These are phyloP conservation scores for Oenanthe melanoleuca DNA, from an alignment of 2,113 vertebrate genomes.

Conservation along the genomic window DNA sequence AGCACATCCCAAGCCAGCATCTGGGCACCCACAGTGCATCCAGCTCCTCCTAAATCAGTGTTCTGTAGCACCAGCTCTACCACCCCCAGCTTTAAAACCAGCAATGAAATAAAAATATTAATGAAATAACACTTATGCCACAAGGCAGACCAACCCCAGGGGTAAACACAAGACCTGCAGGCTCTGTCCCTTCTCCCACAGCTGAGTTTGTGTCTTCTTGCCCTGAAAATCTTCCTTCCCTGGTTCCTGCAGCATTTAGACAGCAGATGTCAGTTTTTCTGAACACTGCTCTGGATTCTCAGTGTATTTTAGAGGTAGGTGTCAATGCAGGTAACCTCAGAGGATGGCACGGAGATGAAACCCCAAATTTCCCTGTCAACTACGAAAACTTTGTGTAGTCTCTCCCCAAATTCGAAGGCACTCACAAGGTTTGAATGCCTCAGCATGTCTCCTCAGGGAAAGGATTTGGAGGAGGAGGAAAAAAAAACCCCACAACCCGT, in stretches of 20 bases:
- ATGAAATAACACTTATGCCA: background rate
- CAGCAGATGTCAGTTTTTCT: background rate
- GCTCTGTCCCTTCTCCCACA: background rate
- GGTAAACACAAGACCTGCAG: background rate
- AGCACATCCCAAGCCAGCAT: background rate
- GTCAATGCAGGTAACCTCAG: background rate
- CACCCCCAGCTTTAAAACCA: background rate
- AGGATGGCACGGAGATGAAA: background rate
- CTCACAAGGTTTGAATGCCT: background rate
- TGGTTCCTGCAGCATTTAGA: background rate
- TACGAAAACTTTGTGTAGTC: background rate
- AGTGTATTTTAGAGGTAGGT: background rate
- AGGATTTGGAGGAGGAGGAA: background rate
- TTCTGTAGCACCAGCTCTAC: background rate
- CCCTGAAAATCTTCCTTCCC: background rate
- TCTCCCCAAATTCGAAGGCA: background rate
- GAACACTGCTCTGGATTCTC: background rate
- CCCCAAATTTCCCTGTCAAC: background rate
- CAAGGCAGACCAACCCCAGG: background rate
- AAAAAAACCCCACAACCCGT: background rate
- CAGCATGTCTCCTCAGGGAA: constrained; percentile 47
- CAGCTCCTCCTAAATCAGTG: background rate
- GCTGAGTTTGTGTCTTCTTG: background rate
- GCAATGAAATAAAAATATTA: background rate
- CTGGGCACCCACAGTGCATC: background rate